Conservation (phyloP, 2,888 invertebrate genomes). For the Galerucella calmariensis region DNA sequence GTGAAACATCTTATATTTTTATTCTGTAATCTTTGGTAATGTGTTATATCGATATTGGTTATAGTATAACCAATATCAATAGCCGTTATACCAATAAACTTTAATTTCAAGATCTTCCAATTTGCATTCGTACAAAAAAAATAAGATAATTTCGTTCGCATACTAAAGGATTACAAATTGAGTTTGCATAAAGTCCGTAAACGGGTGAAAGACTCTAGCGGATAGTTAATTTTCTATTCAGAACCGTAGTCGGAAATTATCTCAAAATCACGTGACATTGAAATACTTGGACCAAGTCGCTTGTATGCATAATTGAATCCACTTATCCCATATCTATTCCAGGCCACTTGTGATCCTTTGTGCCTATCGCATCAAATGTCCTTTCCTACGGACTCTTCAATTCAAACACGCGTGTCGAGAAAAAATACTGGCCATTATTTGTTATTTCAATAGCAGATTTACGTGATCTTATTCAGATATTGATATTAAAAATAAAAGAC, state of each 20-base stretch:
- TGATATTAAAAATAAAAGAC: too few relatives aligned
- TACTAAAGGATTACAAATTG: background rate
- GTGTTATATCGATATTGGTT: too few relatives aligned
- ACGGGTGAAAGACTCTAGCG: conserved; percentile 20
- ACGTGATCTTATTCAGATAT: too few relatives aligned
- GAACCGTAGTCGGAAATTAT: conserved; percentile 38
- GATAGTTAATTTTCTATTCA: conserved; percentile 40
- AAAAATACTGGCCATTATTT: too few relatives aligned
- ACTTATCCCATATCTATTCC: conserved; percentile 45
- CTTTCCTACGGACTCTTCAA: background rate
- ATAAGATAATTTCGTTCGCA: background rate
- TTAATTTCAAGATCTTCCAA: background rate
- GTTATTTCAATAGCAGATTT: too few relatives aligned
- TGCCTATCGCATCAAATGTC: conserved; percentile 27
- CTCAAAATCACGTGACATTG: conserved; percentile 42
- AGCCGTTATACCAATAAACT: background rate
- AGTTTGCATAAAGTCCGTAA: conserved; percentile 2
- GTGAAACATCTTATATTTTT: too few relatives aligned
- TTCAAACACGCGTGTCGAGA: too few relatives aligned
- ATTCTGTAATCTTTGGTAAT: too few relatives aligned
- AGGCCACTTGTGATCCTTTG: conserved; percentile 43
- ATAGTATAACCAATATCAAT: too few relatives aligned
- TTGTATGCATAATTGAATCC: conserved; percentile 44
- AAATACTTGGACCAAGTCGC: conserved; percentile 43
- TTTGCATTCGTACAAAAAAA: background rate